Evolutionary conservation across 2,113 vertebrate genomes (phyloP), one percentile per base, ranked within the genome.

Genomic region (Hippocampus comes): DNA sequence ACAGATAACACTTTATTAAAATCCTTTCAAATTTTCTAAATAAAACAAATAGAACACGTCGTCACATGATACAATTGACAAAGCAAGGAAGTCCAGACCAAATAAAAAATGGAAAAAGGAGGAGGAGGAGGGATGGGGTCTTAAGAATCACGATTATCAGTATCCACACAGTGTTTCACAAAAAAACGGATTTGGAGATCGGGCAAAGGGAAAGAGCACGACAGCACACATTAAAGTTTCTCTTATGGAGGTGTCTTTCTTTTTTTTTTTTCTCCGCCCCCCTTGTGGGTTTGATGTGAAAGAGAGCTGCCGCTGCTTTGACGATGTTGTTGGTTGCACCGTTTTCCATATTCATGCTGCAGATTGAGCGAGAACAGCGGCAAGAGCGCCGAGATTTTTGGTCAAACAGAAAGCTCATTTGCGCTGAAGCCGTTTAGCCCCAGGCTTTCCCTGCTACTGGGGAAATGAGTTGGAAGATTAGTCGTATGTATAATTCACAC

Each of bases 341-440:
- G 79, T 86, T 89, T 87, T 90, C 89, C 89, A 88, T 89, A 91
- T 91, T 91, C 88, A 89, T 90, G 81, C 78, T 71, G 78, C 75
- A 79, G 83, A 88, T 87, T 71, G 67, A 80, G 75, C 82, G 71
- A 76, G 79, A 78, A 79, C 77, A 76, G 81, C 73, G 70, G 77
- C 76, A 80, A 73, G 43, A 83, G 79, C 67, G 75, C 72, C 80
- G 82, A 87, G 81, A 71, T 87, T 87, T 90, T 88, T 90, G 89
- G 90, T 90, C 89, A 91, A 90, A 91, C 90, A 90, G 87, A 88
- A 90, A 91, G 88, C 89, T 88, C 87, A 90, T 91, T 91, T 90
- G 88, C 72, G 77, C 84, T 84, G 77, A 81, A 80, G 84, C 86
- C 84, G 82, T 91, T 87, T 86, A 89, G 84, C 91, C 87, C 42